Evolutionary conservation across 2,888 invertebrate species (phyloP), one percentile per base, ranked within the genome.

Genomic region (Pyrgus malvae): DNA sequence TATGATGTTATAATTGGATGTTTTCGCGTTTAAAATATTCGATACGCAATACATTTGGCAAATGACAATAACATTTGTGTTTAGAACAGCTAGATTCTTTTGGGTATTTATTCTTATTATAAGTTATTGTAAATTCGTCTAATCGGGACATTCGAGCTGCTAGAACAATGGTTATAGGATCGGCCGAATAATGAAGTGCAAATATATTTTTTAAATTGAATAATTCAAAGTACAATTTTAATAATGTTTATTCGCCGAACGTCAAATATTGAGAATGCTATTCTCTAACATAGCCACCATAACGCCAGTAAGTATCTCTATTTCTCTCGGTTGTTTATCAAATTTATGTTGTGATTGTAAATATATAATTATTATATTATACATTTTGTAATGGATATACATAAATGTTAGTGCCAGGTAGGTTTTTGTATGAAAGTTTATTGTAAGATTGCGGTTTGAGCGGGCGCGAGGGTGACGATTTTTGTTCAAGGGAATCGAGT

Each of bases 311-410:
- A 31, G 6, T 23, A 72, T 68, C 59, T 67, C 65, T 75, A 74
- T 82, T 78, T 78, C 77, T 81, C 82, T 89, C 77, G 88, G 88
- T 89, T 89, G 88, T 88, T 88, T 81, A 81, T 81, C 78, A 84
- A 83, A 82, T 85, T 89, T 88, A 87, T 75, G 88, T 89, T 88
- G 89, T 89, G 88, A 89, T 83, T 85, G 86, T 89, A 85, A 83
- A 87, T 87, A 86, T 74, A 84, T 82, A 76, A 78, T n/a, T 80
- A 81, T 72, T 72, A 81, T 82, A 84, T 80, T 88, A 87, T 89
- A 89, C 86, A 85, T 89, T 89, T 89, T 89, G 80, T 89, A 89
- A 85, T 81, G 76, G 76, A 80, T 85, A 88, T 89, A 89, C 89
- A 88, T 51, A 51, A 49, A 51, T 86, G 81, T 83, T 87, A 88